Percentiles rank a stretch among this genome's conserved stretches.
These are phyloP conservation scores for Ametastegia equiseti DNA, from an alignment of 2,888 invertebrate genomes.

Conservation along the genomic window DNA sequence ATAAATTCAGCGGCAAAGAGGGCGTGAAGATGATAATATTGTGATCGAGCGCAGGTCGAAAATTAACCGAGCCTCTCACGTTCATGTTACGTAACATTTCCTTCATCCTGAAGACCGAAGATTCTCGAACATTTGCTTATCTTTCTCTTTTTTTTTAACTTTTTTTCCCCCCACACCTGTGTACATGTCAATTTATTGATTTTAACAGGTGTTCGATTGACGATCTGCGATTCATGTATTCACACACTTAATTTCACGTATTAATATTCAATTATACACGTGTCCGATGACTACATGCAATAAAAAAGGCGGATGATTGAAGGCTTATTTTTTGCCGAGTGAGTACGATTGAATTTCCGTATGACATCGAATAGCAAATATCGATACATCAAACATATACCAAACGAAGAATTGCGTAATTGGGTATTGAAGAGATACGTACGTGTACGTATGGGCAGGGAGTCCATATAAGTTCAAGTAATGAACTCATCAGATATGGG, in stretches of 20 bases:
- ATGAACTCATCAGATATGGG: slow-evolving; percentile 45
- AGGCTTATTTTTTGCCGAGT: not conserved
- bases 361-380: not conserved
- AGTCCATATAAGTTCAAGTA: not conserved
- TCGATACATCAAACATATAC: not conserved
- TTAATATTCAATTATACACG: slow-evolving; percentile 24
- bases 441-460: not conserved
- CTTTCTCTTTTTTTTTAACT: not conserved
- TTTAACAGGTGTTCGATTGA: slow-evolving; percentile 16
- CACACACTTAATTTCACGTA: not conserved
- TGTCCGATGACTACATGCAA: slow-evolving; percentile 3
- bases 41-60: slow-evolving; percentile 23
- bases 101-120: not conserved
- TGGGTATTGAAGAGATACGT: not conserved
- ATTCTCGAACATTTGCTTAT: not conserved
- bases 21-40: slow-evolving; percentile 61
- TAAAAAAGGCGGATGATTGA: slow-evolving; percentile 23
- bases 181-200: slow-evolving; percentile 35
- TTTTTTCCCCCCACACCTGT: not conserved
- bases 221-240: slow-evolving; percentile 4
- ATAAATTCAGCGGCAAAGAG: slow-evolving; percentile 75
- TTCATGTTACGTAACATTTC: slow-evolving; percentile 33
- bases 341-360: not conserved
- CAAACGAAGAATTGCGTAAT: not conserved
- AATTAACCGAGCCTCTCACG: slow-evolving; percentile 35